A percentile compares a stretch with the other conserved stretches of the same genome.
Evolutionary conservation across 2,888 invertebrate species (phyloP).

Genomic region (Mesochorus sp.): DNA sequence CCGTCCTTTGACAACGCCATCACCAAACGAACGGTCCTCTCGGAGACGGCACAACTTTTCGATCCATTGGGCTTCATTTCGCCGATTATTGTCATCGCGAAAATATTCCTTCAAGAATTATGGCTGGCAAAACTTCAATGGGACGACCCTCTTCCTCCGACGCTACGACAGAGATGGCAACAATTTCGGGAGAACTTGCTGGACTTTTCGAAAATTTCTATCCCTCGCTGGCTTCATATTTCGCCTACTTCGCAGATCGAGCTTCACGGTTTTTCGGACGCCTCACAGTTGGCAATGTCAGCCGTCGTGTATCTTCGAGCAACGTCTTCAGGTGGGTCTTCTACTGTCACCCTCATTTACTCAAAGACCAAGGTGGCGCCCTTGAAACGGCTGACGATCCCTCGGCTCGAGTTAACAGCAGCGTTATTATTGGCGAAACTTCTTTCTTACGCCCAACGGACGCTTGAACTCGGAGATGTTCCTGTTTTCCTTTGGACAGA

Average conservation of each 20-base stretch:
- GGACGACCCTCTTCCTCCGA: too few relatives aligned
- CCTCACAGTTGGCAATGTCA: constrained; percentile 6
- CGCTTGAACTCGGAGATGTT: not conserved
- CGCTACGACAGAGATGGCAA: not conserved
- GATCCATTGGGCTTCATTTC: constrained; percentile 4
- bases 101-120: not conserved
- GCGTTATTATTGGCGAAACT: constrained; percentile 44
- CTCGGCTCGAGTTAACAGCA: constrained; percentile 51
- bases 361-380: constrained; percentile 50
- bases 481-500: constrained; percentile 32
- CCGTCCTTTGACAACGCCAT: not conserved
- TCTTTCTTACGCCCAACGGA: too few relatives aligned
- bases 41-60: constrained; percentile 6
- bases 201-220: not conserved
- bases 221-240: constrained; percentile 10
- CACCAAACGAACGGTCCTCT: not conserved
- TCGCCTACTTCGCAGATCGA: not conserved
- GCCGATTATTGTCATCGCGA: not conserved
- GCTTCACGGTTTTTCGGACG: constrained; percentile 22
- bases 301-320: too few relatives aligned
- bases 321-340: not conserved
- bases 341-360: not conserved
- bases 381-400: constrained; percentile 52
- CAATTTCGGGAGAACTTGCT: not conserved
- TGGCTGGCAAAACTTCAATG: constrained; percentile 10